These are phyloP conservation scores for Eurois occulta DNA, from an alignment of 2,888 invertebrate genomes.

Conservation along the genomic window DNA sequence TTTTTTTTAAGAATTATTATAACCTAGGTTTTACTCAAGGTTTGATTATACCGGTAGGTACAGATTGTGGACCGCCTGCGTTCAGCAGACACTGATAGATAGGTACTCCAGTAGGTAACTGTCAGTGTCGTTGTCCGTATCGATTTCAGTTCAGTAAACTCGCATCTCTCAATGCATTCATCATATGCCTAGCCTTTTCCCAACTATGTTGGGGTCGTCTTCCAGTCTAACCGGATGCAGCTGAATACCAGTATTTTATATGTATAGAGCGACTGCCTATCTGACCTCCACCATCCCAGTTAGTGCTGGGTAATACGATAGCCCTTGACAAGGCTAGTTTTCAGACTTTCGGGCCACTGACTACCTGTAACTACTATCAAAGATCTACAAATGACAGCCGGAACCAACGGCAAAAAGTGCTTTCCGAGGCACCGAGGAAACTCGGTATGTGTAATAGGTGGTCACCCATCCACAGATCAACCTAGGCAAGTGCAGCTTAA, in stretches of 20 bases:
- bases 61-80: neutral
- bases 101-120: neutral
- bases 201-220: neutral
- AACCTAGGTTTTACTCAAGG: neutral
- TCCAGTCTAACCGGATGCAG: neutral
- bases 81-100: neutral
- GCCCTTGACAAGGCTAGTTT: neutral
- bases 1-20: conserved; percentile 2
- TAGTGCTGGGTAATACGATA: neutral
- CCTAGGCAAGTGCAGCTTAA: neutral
- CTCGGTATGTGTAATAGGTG: neutral
- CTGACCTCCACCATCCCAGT: neutral
- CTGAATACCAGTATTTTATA: neutral
- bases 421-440: neutral
- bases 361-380: neutral
- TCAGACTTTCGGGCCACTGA: neutral
- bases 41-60: neutral
- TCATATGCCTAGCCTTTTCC: neutral
- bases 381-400: neutral
- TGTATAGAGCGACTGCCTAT: neutral
- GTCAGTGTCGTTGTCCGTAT: neutral
- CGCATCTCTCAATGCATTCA: neutral
- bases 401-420: neutral
- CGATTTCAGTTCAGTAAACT: neutral
- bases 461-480: neutral